Percentiles rank a stretch among this genome's conserved stretches.
Evolutionary conservation across 2,797 vertebrate genomes (phyloP).

Genomic region (Diplodus sargus): DNA sequence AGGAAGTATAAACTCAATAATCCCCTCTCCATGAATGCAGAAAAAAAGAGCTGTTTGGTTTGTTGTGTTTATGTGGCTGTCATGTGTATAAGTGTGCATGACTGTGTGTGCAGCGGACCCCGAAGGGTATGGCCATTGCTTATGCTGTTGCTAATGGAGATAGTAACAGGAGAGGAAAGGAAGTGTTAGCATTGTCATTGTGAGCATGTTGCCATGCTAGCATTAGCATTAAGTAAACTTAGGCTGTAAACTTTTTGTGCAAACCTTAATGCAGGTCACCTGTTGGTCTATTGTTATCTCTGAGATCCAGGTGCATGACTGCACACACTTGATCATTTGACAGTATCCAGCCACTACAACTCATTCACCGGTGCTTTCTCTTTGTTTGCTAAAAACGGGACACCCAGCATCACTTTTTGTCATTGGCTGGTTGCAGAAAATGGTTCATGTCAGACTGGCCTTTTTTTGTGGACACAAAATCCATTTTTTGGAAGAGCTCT

Average conservation of each 20-base stretch:
- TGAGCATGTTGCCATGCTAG: not conserved
- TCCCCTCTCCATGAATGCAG: no score
- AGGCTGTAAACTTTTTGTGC: not conserved
- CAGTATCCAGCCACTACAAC: constrained; percentile 1
- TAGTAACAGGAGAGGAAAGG: no score
- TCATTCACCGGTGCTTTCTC: constrained; percentile 10
- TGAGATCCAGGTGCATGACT: not conserved
- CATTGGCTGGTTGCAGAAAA: not conserved
- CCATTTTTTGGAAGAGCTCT: constrained; percentile 19
- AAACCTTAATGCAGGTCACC: not conserved
- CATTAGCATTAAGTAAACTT: not conserved
- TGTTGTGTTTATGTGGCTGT: no score
- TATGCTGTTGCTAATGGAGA: no score
- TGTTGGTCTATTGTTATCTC: no score
- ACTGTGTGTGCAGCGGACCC: no score
- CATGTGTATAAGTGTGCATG: no score
- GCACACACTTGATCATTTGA: not conserved
- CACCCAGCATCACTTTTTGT: constrained; percentile 6
- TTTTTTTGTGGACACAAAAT: constrained; percentile 31
- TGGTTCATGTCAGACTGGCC: constrained; percentile 18
- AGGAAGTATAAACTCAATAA: no score
- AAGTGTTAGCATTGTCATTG: not conserved
- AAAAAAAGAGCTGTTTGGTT: no score
- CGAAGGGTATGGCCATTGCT: no score
- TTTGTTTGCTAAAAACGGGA: constrained; percentile 29